These are phyloP conservation scores for Meloe dianella DNA, from an alignment of 2,888 invertebrate genomes.

Conservation along the genomic window DNA sequence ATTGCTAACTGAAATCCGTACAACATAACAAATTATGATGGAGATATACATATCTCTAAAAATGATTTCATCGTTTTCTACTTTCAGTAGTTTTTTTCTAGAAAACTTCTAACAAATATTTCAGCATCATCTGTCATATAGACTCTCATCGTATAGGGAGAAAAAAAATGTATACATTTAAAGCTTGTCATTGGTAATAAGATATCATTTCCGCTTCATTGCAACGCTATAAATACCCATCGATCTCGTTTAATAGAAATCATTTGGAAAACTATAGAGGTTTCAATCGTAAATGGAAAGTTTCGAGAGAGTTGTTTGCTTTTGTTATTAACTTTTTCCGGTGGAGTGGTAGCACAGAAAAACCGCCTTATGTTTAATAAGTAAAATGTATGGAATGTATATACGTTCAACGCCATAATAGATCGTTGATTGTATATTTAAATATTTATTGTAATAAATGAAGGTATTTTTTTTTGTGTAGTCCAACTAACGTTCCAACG, in stretches of 20 bases:
- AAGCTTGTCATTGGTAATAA: slow-evolving; percentile 2
- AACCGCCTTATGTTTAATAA: no score
- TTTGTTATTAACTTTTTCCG: no score
- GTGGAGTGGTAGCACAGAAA: no score
- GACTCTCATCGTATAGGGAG: background rate
- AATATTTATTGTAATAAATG: no score
- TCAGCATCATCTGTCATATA: background rate
- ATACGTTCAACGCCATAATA: no score
- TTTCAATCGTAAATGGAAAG: background rate
- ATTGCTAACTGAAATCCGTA: background rate
- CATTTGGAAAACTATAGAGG: background rate
- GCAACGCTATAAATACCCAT: background rate
- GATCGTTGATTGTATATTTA: no score
- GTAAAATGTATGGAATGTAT: no score
- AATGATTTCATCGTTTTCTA: background rate
- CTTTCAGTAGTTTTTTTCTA: background rate
- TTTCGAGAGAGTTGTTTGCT: background rate
- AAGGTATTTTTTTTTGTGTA: no score
- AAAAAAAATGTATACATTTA: background rate
- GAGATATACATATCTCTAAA: background rate
- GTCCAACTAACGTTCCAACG: no score
- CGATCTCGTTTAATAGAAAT: background rate
- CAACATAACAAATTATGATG: background rate
- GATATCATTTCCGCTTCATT: background rate
- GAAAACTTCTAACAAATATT: background rate